phyloP scores from a whole-genome alignment of 2,113 vertebrate genomes.

The Pterocles orientalis region DNA sequence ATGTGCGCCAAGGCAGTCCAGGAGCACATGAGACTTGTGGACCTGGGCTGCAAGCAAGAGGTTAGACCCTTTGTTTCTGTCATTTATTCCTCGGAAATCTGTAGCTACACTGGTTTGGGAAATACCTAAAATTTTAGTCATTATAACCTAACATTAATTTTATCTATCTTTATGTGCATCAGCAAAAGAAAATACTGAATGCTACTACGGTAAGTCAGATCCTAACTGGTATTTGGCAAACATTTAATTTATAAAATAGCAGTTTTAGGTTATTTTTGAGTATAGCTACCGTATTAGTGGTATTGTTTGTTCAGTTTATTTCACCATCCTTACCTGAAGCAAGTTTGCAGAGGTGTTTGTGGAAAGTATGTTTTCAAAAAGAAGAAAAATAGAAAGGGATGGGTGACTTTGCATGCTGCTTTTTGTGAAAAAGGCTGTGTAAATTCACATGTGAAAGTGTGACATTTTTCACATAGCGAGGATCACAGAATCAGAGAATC shows the following conservation, averaged over 20 bases:
- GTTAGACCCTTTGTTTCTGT: constrained; percentile 64
- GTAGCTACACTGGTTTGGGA: not conserved
- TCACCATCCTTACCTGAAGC: not conserved
- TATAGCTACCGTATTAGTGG: not conserved
- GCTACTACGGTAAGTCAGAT: not conserved
- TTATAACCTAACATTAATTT: not conserved
- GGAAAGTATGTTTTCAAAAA: not conserved
- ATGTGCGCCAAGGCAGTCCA: constrained; percentile 83
- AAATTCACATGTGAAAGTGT: not conserved
- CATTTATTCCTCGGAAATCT: not conserved
- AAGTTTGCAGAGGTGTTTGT: not conserved
- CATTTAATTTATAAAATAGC: not conserved
- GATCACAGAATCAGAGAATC: not conserved
- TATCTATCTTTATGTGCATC: not conserved
- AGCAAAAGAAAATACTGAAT: not conserved
- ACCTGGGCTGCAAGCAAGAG: constrained; percentile 93
- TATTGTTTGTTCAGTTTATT: not conserved
- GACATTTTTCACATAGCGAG: not conserved
- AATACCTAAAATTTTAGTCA: not conserved
- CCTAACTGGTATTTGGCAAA: not conserved
- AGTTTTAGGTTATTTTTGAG: not conserved
- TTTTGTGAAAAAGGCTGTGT: not conserved
- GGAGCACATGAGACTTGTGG: constrained; percentile 93
- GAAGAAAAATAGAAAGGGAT: not conserved
- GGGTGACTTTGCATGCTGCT: not conserved